phyloP scores from a whole-genome alignment of 2,888 invertebrate genomes.

The Brenthis daphne region DNA sequence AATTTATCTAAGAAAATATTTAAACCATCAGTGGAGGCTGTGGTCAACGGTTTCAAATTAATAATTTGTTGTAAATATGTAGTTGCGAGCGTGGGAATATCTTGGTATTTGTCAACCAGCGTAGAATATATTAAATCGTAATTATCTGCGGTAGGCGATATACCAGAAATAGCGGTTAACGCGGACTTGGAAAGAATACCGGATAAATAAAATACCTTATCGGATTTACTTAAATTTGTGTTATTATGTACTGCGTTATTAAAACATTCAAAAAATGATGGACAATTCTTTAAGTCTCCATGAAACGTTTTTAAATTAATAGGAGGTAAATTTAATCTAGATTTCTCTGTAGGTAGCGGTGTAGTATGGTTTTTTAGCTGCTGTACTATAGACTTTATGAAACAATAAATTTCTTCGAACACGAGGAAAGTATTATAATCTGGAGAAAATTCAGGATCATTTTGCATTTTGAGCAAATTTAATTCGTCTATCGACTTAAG shows the following conservation, averaged over 20 bases:
- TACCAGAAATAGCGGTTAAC: neutral
- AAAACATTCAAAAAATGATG: slow-evolving; percentile 8
- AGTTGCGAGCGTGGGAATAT: neutral
- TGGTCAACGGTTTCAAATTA: slow-evolving; percentile 2
- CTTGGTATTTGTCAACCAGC: slow-evolving; percentile 10
- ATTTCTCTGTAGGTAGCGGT: neutral
- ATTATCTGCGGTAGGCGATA: slow-evolving; percentile 4
- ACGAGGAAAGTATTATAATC: neutral
- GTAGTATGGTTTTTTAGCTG: neutral
- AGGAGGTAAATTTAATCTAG: slow-evolving; percentile 8
- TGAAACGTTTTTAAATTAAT: slow-evolving; percentile 10
- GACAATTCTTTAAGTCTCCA: neutral
- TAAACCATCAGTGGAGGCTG: slow-evolving; percentile 1
- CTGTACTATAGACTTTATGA: neutral
- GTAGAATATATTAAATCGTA: slow-evolving; percentile 4
- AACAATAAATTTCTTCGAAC: slow-evolving; percentile 1
- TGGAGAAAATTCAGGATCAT: too few species aligned
- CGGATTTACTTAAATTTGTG: neutral
- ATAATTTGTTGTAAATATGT: slow-evolving; percentile 14
- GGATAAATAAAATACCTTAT: slow-evolving; percentile 8
- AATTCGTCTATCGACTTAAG: too few species aligned
- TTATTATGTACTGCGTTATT: slow-evolving; percentile 13
- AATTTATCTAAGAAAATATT: slow-evolving; percentile 4
- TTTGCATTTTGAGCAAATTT: too few species aligned
- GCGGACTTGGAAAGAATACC: neutral